Conservation (phyloP, 2,113 vertebrate species). For the Carassius gibelio region DNA sequence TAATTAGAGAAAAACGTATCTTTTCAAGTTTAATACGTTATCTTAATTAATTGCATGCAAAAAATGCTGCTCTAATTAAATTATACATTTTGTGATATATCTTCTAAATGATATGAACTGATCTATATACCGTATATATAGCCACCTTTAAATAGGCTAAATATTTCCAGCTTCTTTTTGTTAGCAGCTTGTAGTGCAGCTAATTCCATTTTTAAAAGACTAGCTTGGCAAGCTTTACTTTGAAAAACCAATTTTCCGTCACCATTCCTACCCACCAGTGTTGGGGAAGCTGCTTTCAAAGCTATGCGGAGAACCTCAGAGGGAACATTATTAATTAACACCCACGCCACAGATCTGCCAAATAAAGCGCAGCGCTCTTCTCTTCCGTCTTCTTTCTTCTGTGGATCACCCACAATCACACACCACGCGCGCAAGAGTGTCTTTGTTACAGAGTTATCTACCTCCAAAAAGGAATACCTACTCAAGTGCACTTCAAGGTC, state of each 20-base stretch:
- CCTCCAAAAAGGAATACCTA: slow-evolving; percentile 25
- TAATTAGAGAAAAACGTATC: not conserved
- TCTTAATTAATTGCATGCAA: not conserved
- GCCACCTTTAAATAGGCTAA: not conserved
- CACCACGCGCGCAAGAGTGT: slow-evolving; percentile 4
- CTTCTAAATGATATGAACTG: no score
- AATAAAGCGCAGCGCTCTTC: slow-evolving; percentile 43
- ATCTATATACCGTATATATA: not conserved
- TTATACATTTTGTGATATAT: no score
- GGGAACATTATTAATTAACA: slow-evolving; percentile 58
- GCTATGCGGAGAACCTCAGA: slow-evolving; percentile 42
- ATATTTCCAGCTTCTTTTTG: not conserved
- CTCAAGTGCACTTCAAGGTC: slow-evolving; percentile 51
- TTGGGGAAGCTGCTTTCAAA: not conserved
- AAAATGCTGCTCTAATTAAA: not conserved
- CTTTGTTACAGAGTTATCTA: slow-evolving; percentile 15
- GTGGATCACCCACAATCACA: slow-evolving; percentile 26
- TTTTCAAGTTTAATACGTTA: no score
- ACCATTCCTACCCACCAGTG: no score
- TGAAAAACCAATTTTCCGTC: no score
- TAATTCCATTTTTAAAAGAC: not conserved
- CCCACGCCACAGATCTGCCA: slow-evolving; percentile 54
- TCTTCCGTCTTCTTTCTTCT: slow-evolving; percentile 30
- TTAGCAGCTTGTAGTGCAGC: not conserved
- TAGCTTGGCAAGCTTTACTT: not conserved